Evolutionary conservation across 2,797 vertebrate species (phyloP).

Genomic region (Mormyrus hasselquistii): DNA sequence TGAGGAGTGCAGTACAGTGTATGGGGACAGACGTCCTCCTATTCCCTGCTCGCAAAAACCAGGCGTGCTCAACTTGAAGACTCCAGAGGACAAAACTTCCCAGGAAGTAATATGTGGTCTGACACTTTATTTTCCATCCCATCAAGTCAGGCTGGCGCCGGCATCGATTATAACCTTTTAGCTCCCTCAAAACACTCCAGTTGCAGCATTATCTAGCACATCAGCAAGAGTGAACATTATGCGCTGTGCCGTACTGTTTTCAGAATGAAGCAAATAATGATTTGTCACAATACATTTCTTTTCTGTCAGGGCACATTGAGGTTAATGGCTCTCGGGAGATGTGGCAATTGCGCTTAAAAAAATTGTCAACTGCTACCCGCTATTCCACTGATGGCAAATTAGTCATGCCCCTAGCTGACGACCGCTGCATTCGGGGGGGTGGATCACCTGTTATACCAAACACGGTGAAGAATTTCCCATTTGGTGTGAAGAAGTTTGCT

Average conservation of each 20-base stretch:
- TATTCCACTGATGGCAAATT: constrained; percentile 9
- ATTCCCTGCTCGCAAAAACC: constrained; percentile 13
- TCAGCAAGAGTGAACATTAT: constrained; percentile 19
- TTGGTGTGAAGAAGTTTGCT: neutral
- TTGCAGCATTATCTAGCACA: neutral
- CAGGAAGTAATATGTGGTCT: constrained; percentile 26
- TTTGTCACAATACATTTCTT: constrained; percentile 24
- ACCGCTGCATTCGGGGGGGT: neutral
- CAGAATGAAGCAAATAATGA: constrained; percentile 21
- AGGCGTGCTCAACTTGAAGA: constrained; percentile 14
- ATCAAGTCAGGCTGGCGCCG: constrained; percentile 19
- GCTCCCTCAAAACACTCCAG: constrained; percentile 19
- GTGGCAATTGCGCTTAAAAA: constrained; percentile 8
- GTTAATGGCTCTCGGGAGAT: constrained; percentile 20
- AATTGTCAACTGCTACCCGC: neutral
- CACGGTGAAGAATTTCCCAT: neutral
- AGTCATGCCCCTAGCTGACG: neutral
- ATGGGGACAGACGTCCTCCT: constrained; percentile 1
- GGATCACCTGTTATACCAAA: constrained; percentile 17
- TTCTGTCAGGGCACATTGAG: constrained; percentile 23
- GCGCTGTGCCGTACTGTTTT: constrained; percentile 15
- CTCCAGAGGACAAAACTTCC: constrained; percentile 15
- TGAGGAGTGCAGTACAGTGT: constrained; percentile 14
- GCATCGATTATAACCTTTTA: constrained; percentile 27
- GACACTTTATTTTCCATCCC: constrained; percentile 27